Evolutionary conservation across 2,888 invertebrate genomes (phyloP).

Genomic region (Athalia rosae): DNA sequence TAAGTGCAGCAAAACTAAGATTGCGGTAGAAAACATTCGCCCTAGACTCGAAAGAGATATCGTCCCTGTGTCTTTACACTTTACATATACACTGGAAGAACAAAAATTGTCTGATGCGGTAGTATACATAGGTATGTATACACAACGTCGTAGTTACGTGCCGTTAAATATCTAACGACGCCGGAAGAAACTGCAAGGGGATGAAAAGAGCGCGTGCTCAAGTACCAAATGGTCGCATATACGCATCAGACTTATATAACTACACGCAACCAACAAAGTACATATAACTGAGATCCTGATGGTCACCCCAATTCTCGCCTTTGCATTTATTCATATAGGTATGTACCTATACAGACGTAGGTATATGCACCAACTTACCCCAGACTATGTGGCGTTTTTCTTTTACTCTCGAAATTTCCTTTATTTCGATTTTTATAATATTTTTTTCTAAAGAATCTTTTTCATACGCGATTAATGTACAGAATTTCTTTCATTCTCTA

Average conservation of each 20-base stretch:
- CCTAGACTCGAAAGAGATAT: too few relatives aligned
- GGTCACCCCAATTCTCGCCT: not conserved
- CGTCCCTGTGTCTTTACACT: conserved; percentile 7
- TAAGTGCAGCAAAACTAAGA: too few relatives aligned
- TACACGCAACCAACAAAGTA: not conserved
- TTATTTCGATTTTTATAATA: too few relatives aligned
- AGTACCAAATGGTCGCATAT: conserved; percentile 67
- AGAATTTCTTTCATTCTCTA: too few relatives aligned
- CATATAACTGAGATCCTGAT: not conserved
- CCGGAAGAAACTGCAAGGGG: conserved; percentile 48
- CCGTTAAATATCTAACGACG: conserved; percentile 60
- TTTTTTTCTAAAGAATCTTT: too few relatives aligned
- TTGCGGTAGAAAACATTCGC: too few relatives aligned
- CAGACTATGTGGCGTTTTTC: not conserved
- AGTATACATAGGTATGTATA: conserved; percentile 45
- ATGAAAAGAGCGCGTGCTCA: conserved; percentile 69
- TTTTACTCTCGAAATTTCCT: too few relatives aligned
- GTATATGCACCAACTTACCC: not conserved
- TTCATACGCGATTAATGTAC: too few relatives aligned
- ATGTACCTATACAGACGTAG: not conserved
- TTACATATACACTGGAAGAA: conserved; percentile 2
- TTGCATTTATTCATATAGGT: not conserved
- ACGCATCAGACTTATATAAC: conserved; percentile 46
- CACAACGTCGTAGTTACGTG: conserved; percentile 49
- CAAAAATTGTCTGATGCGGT: conserved; percentile 11